phyloP scores from a whole-genome alignment of 64 coral and sea anemone genomes.

The Dendronephthya gigantea region DNA sequence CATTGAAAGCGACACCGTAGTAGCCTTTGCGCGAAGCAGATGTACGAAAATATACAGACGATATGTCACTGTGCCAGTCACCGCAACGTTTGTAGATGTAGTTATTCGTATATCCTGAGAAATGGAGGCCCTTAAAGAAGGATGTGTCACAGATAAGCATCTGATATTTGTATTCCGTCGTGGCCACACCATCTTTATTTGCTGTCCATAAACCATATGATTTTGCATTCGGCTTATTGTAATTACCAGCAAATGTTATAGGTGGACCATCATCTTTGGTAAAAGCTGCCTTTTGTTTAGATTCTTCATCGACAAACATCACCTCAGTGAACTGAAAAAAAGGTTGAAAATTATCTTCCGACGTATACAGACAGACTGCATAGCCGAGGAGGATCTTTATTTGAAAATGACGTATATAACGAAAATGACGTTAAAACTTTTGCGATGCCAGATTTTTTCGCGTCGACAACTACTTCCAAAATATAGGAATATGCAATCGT shows the following conservation, averaged over 20 bases:
- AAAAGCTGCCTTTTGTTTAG: slow-evolving; percentile 5
- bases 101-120: not conserved
- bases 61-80: not conserved
- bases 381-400: too few relatives aligned
- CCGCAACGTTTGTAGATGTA: slow-evolving; percentile 12
- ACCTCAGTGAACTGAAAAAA: slow-evolving; percentile 16
- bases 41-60: slow-evolving; percentile 28
- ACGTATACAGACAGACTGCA: too few relatives aligned
- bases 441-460: too few relatives aligned
- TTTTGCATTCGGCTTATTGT: not conserved
- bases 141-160: not conserved
- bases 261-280: not conserved
- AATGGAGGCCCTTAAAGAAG: slow-evolving; percentile 13
- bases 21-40: too few relatives aligned
- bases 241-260: slow-evolving; percentile 2
- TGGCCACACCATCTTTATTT: not conserved
- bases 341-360: not conserved
- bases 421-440: too few relatives aligned
- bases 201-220: not conserved
- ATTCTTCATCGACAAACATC: slow-evolving; percentile 3
- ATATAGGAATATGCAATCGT: too few relatives aligned
- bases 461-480: too few relatives aligned
- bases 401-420: too few relatives aligned
- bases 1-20: too few relatives aligned
- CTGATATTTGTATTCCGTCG: slow-evolving; percentile 25